phyloP scores from a whole-genome alignment of 1,140 invertebrate genomes.

The Lepeophtheirus salmonis region DNA sequence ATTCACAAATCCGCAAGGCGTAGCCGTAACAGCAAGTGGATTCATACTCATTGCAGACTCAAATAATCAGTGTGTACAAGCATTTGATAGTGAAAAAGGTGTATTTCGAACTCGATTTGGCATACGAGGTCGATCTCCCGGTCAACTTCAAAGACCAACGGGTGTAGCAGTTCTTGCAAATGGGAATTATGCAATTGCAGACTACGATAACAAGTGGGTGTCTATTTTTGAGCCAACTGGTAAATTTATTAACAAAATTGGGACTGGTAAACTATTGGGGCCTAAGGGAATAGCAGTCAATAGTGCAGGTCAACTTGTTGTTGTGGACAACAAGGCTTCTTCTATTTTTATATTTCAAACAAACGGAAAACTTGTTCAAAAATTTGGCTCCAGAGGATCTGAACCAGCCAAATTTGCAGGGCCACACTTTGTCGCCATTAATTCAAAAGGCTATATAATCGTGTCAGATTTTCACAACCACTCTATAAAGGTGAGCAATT shows the following conservation, averaged over 20 bases:
- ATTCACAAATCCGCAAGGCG: slow-evolving; percentile 37
- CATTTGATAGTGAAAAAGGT: slow-evolving; percentile 25
- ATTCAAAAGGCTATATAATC: slow-evolving; percentile 33
- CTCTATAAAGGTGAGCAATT: slow-evolving; percentile 33
- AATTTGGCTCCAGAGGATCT: slow-evolving; percentile 28
- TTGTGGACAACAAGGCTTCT: slow-evolving; percentile 40
- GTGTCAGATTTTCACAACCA: slow-evolving; percentile 40
- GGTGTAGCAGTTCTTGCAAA: slow-evolving; percentile 33
- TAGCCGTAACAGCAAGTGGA: slow-evolving; percentile 19
- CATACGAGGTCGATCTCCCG: slow-evolving; percentile 31
- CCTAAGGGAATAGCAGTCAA: slow-evolving; percentile 37
- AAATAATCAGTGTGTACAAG: slow-evolving; percentile 38
- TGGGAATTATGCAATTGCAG: slow-evolving; percentile 37
- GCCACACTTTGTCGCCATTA: slow-evolving; percentile 38
- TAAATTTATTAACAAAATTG: slow-evolving; percentile 36
- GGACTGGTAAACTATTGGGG: slow-evolving; percentile 35
- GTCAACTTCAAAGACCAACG: slow-evolving; percentile 37
- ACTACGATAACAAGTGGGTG: slow-evolving; percentile 41
- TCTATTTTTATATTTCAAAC: slow-evolving; percentile 35
- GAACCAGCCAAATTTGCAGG: slow-evolving; percentile 36
- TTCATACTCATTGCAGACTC: slow-evolving; percentile 36
- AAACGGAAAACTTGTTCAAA: slow-evolving; percentile 30
- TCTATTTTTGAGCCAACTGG: slow-evolving; percentile 35
- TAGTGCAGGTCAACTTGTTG: slow-evolving; percentile 34
- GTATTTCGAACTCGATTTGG: slow-evolving; percentile 27